Evolutionary conservation across 2,888 invertebrate species (phyloP).

Genomic region (Diaprepes abbreviatus): DNA sequence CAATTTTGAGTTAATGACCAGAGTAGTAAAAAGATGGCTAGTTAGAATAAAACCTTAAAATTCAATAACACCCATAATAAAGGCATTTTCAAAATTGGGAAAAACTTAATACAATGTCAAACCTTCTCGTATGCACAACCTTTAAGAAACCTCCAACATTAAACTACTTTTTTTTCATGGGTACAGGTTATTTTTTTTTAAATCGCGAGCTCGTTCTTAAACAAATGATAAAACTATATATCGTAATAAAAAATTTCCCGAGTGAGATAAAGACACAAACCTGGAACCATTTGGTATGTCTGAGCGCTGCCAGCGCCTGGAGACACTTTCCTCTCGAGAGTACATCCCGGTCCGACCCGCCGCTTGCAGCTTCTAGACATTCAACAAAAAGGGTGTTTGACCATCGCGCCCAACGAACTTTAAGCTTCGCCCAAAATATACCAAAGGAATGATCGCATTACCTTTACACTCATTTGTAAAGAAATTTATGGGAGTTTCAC

Average conservation of each 20-base stretch:
- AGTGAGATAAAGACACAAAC: constrained; percentile 73
- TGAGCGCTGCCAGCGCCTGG: constrained; percentile 99
- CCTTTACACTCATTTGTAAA: background rate
- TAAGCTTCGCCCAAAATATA: constrained; percentile 50
- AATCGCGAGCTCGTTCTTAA: background rate
- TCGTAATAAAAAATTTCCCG: constrained; percentile 28
- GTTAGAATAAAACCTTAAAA: too few species aligned
- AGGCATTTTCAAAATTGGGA: too few species aligned
- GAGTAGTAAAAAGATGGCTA: too few species aligned
- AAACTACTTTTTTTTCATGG: constrained; percentile 32
- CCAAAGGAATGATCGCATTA: background rate
- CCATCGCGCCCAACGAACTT: constrained; percentile 70
- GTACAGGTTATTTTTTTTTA: constrained; percentile 42
- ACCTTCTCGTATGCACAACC: constrained; percentile 23
- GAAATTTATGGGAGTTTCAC: too few species aligned
- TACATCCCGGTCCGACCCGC: constrained; percentile 88
- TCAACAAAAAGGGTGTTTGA: constrained; percentile 80
- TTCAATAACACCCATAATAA: too few species aligned
- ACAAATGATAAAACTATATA: constrained; percentile 18
- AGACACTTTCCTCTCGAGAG: constrained; percentile 99
- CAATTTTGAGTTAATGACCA: too few species aligned
- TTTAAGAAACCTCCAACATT: constrained; percentile 1
- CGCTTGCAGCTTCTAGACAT: constrained; percentile 75
- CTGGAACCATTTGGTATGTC: constrained; percentile 99
- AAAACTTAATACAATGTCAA: too few species aligned